phyloP scores from a whole-genome alignment of 1,140 invertebrate species.

The Plutomurus gul region DNA sequence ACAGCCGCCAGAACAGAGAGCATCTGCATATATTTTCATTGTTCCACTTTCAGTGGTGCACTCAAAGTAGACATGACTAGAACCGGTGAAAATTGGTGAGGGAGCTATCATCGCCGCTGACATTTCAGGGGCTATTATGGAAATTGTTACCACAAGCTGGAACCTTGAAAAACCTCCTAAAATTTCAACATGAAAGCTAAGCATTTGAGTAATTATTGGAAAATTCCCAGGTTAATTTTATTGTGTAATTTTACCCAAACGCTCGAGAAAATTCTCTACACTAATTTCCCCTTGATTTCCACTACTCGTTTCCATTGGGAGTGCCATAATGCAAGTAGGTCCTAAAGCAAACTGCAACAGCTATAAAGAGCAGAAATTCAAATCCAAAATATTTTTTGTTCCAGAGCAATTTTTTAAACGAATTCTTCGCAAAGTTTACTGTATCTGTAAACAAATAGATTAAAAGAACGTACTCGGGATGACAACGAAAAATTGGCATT shows the following conservation, averaged over 20 bases:
- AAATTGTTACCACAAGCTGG: constrained; percentile 39
- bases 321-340: no score
- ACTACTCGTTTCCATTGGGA: no score
- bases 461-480: no score
- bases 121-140: constrained; percentile 39
- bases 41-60: neutral
- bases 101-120: constrained; percentile 44
- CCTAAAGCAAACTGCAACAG: no score
- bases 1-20: neutral
- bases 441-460: no score
- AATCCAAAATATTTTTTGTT: no score
- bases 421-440: no score
- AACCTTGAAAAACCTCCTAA: constrained; percentile 46
- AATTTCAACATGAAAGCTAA: neutral
- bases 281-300: no score
- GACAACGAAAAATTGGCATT: no score
- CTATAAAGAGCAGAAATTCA: no score
- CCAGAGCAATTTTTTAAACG: no score
- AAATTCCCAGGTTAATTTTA: neutral
- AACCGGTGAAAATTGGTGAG: constrained; percentile 45
- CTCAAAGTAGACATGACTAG: constrained; percentile 10
- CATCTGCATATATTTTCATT: neutral
- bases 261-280: neutral
- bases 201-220: neutral
- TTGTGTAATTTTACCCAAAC: neutral